Base-by-base conservation (phyloP, 2,113 vertebrate genomes). In the Euleptes europaea region DNA sequence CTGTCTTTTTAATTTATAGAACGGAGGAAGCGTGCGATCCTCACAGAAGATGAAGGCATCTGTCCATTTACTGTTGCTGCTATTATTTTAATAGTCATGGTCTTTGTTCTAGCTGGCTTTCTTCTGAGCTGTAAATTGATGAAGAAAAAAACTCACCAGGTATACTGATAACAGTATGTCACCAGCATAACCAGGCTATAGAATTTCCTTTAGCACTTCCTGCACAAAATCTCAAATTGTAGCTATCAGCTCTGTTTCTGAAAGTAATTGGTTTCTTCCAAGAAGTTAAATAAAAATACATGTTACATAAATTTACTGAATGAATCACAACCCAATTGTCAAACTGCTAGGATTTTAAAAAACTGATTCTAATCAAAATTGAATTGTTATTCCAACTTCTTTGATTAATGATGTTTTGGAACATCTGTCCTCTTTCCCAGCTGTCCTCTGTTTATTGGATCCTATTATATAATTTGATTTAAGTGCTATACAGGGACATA, bases 121-220 rank as follows among this genome's bases (percentile, higher is more conserved):
- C 80, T 82, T 70, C 51, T 85, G 78, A 72, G n/a, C 54, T 73
- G 54, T 44, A 85, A 80, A 72, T 40, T 85, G 31, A 80, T n/a
- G 65, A 47, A 49, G 49, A 73, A 31, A 40, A 47, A 60, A 23
- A 3, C 23, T 15, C 40, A 51, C 3, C 60, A 76, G 44, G 35
- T 82, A 11, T 63, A 47, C 23, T 76, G 51, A 69, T 10, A 26
- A 2, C 40, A 65, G 12, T 4, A 38, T 2, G 63, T 63, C 38
- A 31, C 28, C 42, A 3, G 69, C 33, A 60, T 38, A 63, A 49
- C 38, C 5, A 65, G n/a, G 28, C 63, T 26, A 4, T 51, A 54
- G 35, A 69, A 57, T 69, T 84, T 57, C 12, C 5, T 51, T n/a
- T 51, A 84, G 60, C n/a, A 63, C 35, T 38, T 85, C 44, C 31